Base-by-base conservation (phyloP, 1,140 invertebrate genomes). In the Rhopalosiphum padi region DNA sequence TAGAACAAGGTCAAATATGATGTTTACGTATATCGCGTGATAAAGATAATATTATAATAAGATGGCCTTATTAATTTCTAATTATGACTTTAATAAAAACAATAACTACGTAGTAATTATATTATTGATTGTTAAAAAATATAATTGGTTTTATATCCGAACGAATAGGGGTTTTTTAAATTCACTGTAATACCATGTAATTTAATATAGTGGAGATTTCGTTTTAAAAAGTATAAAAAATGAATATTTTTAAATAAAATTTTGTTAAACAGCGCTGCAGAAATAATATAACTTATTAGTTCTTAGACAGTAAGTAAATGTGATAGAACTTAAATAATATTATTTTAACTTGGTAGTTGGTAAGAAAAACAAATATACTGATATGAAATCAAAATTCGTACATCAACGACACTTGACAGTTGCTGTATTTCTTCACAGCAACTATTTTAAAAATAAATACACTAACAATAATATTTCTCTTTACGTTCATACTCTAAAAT, bases 1-100 rank as follows among this genome's bases (percentile, higher is more conserved):
- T 55, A 89, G 88, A 37, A 53, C 88, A 53, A 89, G 88, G 88
- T 89, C 51, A 18, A 86, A 55, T 11, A 7, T 89, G 41, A 55
- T 89, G n/a, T 86, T 77, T 77, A 18, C 30, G 9, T 53, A 55
- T 89, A 55, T 51, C 6, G 0, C 22, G 25, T 48, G 46, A 89
- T 53, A 88, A 89, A n/a, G n/a, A 37, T 51, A 18, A 46, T 35
- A 89, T 89, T 37, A 53, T 25, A 7, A 7, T 86, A 43, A n/a
- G 41, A 35, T 87, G 51, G 35, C 48, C 51, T 89, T 55, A 89
- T 89, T 89, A 89, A 55, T 55, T 89, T 55, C 35, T 35, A 35
- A 89, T 55, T 55, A 51, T 55, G 2, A 55, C 53, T 35, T 35
- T 11, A 89, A 55, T 55, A 89, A 23, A 55, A 89, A 46, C 43